phyloP scores from a whole-genome alignment of 2,888 invertebrate genomes.

The Nesidiocoris tenuis region DNA sequence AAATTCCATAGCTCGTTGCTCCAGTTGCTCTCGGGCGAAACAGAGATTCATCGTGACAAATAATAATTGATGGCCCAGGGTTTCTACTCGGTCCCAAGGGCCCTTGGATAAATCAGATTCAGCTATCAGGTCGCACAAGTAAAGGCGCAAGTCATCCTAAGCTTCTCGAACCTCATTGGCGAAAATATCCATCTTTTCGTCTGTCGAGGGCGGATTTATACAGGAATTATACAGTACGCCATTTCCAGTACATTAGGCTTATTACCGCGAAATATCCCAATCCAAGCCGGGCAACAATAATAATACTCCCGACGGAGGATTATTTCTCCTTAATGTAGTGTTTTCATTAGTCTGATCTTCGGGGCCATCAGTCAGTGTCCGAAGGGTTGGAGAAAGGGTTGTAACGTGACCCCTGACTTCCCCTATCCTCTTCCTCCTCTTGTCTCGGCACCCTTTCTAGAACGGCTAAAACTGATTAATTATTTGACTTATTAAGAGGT shows the following conservation, averaged over 20 bases:
- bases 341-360: conserved; percentile 41
- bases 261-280: conserved; percentile 33
- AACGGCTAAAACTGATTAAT: conserved; percentile 37
- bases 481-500: conserved; percentile 35
- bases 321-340: conserved; percentile 35
- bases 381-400: conserved; percentile 33
- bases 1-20: too few relatives aligned
- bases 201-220: neutral
- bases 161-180: neutral
- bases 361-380: conserved; percentile 40
- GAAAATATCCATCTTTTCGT: neutral
- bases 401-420: conserved; percentile 38
- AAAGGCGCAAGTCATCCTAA: neutral
- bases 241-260: conserved; percentile 32
- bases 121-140: neutral
- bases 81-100: neutral
- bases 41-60: neutral
- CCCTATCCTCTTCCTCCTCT: neutral
- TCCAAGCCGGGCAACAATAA: neutral
- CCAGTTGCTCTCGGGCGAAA: neutral
- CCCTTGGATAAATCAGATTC: neutral
- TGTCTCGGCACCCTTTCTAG: conserved; percentile 24
- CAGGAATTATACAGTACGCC: conserved; percentile 17
- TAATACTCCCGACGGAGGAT: conserved; percentile 13
- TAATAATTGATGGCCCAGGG: neutral